phyloP scores from a whole-genome alignment of 2,797 vertebrate genomes.

The Trematomus bernacchii region DNA sequence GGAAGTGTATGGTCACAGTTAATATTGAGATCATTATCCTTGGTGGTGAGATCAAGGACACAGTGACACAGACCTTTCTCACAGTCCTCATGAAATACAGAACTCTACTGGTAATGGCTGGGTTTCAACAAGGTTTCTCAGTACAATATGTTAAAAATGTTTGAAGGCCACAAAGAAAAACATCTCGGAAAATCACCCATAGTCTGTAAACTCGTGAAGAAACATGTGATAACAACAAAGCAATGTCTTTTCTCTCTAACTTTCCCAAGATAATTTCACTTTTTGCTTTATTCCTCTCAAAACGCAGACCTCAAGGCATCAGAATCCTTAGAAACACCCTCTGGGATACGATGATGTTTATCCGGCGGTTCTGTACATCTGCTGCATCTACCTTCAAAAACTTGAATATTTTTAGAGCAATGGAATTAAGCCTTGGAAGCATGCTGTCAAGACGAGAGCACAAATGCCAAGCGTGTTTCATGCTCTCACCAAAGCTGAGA shows the following conservation, averaged over 20 bases:
- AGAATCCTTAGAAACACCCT: slow-evolving; percentile 32
- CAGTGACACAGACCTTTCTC: neutral
- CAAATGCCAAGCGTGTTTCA: slow-evolving; percentile 33
- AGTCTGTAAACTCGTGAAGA: neutral
- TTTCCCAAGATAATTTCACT: slow-evolving; percentile 21
- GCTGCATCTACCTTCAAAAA: slow-evolving; percentile 41
- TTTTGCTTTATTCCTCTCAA: slow-evolving; percentile 24
- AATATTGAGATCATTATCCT: neutral
- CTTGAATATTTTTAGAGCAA: slow-evolving; percentile 6
- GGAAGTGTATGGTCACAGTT: neutral
- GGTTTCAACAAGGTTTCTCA: neutral
- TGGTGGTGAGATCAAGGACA: neutral
- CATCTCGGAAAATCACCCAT: neutral
- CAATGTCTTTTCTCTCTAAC: neutral
- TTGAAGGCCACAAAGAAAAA: slow-evolving; percentile 3
- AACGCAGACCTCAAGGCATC: slow-evolving; percentile 36
- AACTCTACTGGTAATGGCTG: neutral
- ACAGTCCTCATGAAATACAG: neutral
- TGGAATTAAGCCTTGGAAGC: slow-evolving; percentile 45
- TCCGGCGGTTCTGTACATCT: slow-evolving; percentile 35
- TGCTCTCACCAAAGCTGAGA: slow-evolving; percentile 14
- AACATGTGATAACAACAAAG: slow-evolving; percentile 32
- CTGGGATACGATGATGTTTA: slow-evolving; percentile 42
- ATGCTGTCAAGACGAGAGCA: slow-evolving; percentile 28
- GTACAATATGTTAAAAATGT: neutral